Base-by-base conservation (phyloP, 2,113 vertebrate genomes). In the Leptobrachium leishanense region DNA sequence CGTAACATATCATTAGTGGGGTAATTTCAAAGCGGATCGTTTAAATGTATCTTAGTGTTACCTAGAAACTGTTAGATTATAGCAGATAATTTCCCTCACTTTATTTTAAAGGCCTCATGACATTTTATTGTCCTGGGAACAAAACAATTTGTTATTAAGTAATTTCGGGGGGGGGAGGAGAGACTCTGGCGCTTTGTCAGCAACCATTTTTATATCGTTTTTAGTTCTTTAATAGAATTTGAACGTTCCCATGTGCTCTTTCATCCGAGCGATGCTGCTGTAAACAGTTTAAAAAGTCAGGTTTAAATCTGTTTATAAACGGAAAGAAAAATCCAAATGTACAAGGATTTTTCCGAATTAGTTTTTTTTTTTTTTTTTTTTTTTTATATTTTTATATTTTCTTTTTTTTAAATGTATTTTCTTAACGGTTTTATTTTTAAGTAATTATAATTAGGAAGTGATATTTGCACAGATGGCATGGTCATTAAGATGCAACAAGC, bases 1-100 rank as follows among this genome's bases (percentile, higher is more conserved):
- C 5, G 39, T 74, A 77, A 80, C 66, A 72, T 64, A 84, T 81
- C 79, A 83, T 88, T 88, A 70, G 54, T 84, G 85, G 81, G 86
- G 76, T 82, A 82, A 81, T 84, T 77, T 74, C 59, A 85, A 75
- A 84, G 70, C 82, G 84, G 72, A 84, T 66, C 82, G 43, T 41
- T 76, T 83, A 63, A 85, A 75, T 68, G 79, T 31, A 64, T 63
- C n/a, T 78, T 83, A 83, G 84, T 88, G 64, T 82, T 84, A 68
- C 70, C 63, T 59, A 54, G 62, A 72, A 70, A 31, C 85, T 66
- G 72, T 72, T 0, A 75, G 71, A 82, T 0, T 67, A 59, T 79
- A 84, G 12, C 78, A 87, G 69, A 67, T 54, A 72, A 79, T 79
- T 65, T 43, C 31, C 2, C 73, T 31, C 69, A 65, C 42, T 55